phyloP scores from a whole-genome alignment of 2,888 invertebrate species.

The Agrotis segetum region DNA sequence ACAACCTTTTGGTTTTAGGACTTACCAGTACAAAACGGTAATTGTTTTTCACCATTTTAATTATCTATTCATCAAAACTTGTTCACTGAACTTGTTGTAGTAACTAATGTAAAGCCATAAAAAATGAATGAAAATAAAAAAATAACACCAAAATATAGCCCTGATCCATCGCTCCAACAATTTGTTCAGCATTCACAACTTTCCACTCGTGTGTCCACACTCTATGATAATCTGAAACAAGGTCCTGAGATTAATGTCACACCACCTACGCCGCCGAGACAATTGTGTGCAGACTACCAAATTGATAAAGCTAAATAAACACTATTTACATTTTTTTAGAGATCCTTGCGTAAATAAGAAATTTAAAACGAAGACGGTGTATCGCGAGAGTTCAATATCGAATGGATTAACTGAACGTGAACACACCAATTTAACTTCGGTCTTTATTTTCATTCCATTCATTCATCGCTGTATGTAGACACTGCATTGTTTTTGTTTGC shows the following conservation, averaged over 20 bases:
- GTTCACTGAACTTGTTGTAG: no score
- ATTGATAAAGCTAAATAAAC: constrained; percentile 66
- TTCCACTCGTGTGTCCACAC: constrained; percentile 54
- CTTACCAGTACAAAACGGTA: no score
- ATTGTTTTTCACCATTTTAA: no score
- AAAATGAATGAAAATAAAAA: no score
- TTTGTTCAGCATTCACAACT: constrained; percentile 31
- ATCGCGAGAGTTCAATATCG: constrained; percentile 21
- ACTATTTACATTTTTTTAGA: constrained; percentile 43
- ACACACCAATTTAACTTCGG: constrained; percentile 18
- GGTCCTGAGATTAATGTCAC: constrained; percentile 71
- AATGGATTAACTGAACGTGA: constrained; percentile 8
- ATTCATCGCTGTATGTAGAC: neutral
- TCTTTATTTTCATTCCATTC: constrained; percentile 2
- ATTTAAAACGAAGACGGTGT: neutral
- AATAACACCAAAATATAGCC: no score
- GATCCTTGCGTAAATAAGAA: neutral
- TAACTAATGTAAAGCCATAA: no score
- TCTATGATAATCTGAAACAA: constrained; percentile 69
- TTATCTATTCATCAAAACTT: no score
- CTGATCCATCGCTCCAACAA: constrained; percentile 14
- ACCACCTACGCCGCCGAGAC: constrained; percentile 60
- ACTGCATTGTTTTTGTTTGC: neutral
- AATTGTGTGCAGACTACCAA: constrained; percentile 64
- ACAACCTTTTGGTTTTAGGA: no score